Evolutionary conservation across 2,797 vertebrate species (phyloP).

Genomic region (Sparus aurata): DNA sequence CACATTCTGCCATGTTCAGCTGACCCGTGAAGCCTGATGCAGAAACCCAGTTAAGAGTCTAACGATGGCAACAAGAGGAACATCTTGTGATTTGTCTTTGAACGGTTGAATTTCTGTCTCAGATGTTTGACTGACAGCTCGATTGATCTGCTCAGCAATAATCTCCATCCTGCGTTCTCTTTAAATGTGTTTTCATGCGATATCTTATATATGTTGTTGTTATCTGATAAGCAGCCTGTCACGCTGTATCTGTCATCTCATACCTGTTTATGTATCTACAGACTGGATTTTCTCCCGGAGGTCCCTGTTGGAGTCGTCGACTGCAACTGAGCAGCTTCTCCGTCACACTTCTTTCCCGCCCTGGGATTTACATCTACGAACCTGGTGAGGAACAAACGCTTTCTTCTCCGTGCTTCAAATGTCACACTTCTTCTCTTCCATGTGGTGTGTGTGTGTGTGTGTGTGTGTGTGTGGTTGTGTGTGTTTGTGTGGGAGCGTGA

Average conservation of each 20-base stretch:
- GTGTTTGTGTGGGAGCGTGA: background rate
- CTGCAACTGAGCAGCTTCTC: conserved; percentile 25
- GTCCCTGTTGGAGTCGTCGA: conserved; percentile 8
- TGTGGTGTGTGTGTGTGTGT: background rate
- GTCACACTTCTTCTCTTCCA: background rate
- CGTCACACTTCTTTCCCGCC: conserved; percentile 15
- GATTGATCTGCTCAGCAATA: too few species aligned
- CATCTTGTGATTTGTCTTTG: too few species aligned
- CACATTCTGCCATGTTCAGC: too few species aligned
- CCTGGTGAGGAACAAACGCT: conserved; percentile 60
- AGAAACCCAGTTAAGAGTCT: too few species aligned
- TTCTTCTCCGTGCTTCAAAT: background rate
- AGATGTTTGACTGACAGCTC: too few species aligned
- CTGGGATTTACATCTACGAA: conserved; percentile 43
- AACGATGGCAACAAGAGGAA: too few species aligned
- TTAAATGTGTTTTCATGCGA: too few species aligned
- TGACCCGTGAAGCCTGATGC: too few species aligned
- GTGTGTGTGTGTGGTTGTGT: background rate
- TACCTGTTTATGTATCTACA: conserved; percentile 20
- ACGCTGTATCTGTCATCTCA: conserved; percentile 5
- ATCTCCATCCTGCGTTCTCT: too few species aligned
- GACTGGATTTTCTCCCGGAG: conserved; percentile 35
- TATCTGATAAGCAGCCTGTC: background rate
- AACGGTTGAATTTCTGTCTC: too few species aligned
- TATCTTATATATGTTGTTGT: too few species aligned